A percentile compares a stretch with the other conserved stretches of the same genome.
These are phyloP conservation scores for Melitaea cinxia DNA, from an alignment of 1,140 invertebrate genomes.

Conservation along the genomic window DNA sequence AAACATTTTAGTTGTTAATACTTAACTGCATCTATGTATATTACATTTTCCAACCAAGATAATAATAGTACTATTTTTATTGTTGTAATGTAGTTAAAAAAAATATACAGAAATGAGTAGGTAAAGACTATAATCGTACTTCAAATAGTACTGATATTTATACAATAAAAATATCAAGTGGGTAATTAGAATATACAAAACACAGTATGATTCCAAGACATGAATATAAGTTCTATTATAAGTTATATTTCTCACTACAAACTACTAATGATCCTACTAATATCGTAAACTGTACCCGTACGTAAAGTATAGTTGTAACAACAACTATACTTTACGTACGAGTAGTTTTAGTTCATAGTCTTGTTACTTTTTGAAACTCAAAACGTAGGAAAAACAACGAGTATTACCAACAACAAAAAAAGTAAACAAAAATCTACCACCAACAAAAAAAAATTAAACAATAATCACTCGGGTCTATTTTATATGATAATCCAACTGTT, in stretches of 20 bases:
- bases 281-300: background rate
- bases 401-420: too few relatives aligned
- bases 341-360: background rate
- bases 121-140: too few relatives aligned
- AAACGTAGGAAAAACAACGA: too few relatives aligned
- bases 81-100: too few relatives aligned
- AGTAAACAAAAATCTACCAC: background rate
- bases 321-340: too few relatives aligned
- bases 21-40: constrained; percentile 13
- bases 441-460: constrained; percentile 11
- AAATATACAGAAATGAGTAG: too few relatives aligned
- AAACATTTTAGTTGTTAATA: background rate
- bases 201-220: too few relatives aligned
- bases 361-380: too few relatives aligned
- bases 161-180: background rate
- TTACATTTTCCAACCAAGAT: background rate
- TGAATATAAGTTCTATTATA: too few relatives aligned
- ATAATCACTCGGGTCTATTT: constrained; percentile 3
- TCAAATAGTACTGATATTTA: background rate
- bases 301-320: background rate
- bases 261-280: too few relatives aligned
- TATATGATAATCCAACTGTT: constrained; percentile 10
- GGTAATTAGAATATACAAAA: too few relatives aligned
- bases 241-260: too few relatives aligned
- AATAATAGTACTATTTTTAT: background rate